Conservation (phyloP, 1,140 invertebrate genomes). For the Papilio helenus region DNA sequence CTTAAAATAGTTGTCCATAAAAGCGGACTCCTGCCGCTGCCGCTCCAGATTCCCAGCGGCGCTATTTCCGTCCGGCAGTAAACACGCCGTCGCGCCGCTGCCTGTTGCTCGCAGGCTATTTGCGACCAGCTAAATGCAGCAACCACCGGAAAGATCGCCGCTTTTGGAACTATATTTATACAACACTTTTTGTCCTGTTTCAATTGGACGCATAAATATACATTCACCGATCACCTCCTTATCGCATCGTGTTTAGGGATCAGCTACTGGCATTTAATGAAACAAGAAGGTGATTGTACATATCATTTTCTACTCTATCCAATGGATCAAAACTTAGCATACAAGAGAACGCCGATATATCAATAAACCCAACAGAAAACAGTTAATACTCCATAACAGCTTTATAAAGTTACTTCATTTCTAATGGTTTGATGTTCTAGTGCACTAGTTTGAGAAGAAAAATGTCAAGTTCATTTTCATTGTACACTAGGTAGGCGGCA, state of each 20-base stretch:
- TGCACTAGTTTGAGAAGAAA: slow-evolving; percentile 10
- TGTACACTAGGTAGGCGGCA: not conserved
- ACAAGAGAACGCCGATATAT: not conserved
- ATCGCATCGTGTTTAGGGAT: too few relatives aligned
- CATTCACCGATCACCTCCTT: not conserved
- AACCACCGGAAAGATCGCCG: slow-evolving; percentile 57
- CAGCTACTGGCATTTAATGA: too few relatives aligned
- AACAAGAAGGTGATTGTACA: too few relatives aligned
- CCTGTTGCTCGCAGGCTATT: slow-evolving; percentile 58
- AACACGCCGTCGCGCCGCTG: slow-evolving; percentile 53
- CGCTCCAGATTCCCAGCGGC: slow-evolving; percentile 62
- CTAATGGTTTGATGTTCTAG: not conserved
- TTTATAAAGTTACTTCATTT: not conserved
- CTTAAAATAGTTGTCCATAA: slow-evolving; percentile 60
- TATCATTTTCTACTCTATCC: too few relatives aligned
- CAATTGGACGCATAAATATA: slow-evolving; percentile 20
- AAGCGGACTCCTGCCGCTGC: slow-evolving; percentile 51
- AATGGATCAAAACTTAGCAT: not conserved
- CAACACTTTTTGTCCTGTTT: slow-evolving; percentile 39
- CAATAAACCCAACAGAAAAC: not conserved
- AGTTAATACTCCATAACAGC: not conserved
- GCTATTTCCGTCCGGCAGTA: slow-evolving; percentile 58
- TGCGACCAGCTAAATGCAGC: slow-evolving; percentile 64
- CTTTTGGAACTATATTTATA: slow-evolving; percentile 44
- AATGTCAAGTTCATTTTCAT: slow-evolving; percentile 22